phyloP scores from a whole-genome alignment of 1,140 invertebrate species.

The Sinonovacula constricta region DNA sequence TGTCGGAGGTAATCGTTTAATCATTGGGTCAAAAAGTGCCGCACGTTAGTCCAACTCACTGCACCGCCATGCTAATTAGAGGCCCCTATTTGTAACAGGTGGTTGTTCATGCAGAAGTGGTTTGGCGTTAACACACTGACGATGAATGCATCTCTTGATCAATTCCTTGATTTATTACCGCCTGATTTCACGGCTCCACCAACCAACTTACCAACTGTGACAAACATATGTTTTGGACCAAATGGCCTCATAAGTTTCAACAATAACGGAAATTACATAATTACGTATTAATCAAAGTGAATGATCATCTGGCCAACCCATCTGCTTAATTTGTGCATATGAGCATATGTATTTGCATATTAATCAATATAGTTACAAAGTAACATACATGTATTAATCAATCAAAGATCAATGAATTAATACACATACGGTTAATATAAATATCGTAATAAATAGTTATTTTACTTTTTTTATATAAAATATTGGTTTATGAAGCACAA shows the following conservation, averaged over 20 bases:
- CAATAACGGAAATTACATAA: not conserved
- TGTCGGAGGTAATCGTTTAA: conserved; percentile 7
- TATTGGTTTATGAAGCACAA: too few species aligned
- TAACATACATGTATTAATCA: not conserved
- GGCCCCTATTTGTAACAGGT: conserved; percentile 3
- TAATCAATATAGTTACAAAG: not conserved
- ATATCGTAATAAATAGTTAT: too few species aligned
- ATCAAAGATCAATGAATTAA: not conserved
- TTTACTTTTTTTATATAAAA: too few species aligned
- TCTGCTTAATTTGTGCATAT: not conserved
- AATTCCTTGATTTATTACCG: too few species aligned
- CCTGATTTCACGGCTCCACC: too few species aligned
- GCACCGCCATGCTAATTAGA: not conserved
- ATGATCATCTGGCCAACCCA: not conserved
- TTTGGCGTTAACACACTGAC: conserved; percentile 9
- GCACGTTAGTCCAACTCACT: conserved; percentile 26
- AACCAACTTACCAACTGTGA: too few species aligned
- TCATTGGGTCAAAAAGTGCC: not conserved
- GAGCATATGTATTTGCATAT: not conserved
- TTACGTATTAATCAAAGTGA: not conserved
- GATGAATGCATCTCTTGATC: too few species aligned
- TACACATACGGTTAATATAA: too few species aligned
- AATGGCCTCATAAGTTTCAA: too few species aligned
- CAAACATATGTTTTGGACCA: too few species aligned
- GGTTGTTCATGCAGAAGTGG: not conserved